Base-by-base conservation (phyloP, 92 coral and sea anemone species). In the Anthopleura xanthogrammica region DNA sequence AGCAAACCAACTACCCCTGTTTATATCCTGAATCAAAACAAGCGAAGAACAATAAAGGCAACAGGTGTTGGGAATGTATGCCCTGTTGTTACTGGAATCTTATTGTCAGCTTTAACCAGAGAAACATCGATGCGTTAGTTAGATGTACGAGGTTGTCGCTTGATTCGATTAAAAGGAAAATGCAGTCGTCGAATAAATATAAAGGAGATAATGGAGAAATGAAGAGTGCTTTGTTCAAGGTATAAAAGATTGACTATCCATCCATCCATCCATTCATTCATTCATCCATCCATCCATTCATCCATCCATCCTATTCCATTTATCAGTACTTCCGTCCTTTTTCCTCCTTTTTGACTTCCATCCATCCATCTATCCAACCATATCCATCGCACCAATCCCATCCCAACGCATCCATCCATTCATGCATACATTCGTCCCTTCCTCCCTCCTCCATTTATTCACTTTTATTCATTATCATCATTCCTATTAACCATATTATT, bases 61-160 rank as follows among this genome's bases (percentile, higher is more conserved):
- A 90, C 83, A 81, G 99, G n/a, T 96, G 99, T 65, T 96, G 98
- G 99, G 99, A 96, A 82, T 96, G 99, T 55, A 94, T 94, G 98
- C 98, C 99, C 1, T 96, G 99, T 74, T 89, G 92, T 55, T 96
- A 96, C 83, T 96, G 99, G 99, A 91, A 88, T 80, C 88, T 97
- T 52, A 83, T 97, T 50, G 91, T 94, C 66, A 82, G 82, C 64
- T 96, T 93, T 65, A 96, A 96, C 80, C 99, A 96, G 86, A 87
- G 94, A 79, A 93, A 94, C 70, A 94, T 94, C 62, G 99, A 96
- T 77, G 95, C 97, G 24, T 80, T 94, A 58, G 98, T 96, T 16
- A 90, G 90, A 52, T 92, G 95, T 72, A 96, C 98, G 12, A 87
- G 97, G 42, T 89, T 94, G 23, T 94, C 99, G 8, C 80, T 96